Base-by-base conservation (phyloP, 1,140 invertebrate genomes). In the Drosophila repleta region DNA sequence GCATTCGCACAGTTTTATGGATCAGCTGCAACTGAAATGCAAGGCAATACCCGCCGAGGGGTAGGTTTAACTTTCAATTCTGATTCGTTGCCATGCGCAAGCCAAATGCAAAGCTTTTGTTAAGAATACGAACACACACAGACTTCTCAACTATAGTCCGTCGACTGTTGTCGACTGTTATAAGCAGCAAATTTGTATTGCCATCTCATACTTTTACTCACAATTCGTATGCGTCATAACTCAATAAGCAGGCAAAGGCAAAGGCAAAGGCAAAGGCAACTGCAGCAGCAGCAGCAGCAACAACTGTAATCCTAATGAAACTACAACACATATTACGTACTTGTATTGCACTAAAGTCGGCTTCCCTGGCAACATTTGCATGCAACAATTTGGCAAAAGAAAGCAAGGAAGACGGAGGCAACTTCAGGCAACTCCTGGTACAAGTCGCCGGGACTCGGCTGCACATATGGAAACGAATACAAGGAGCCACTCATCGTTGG, bases 261-360 rank as follows among this genome's bases (percentile, higher is more conserved):
- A 55, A 66, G 37, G 52, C 57, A 60, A 37, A 51, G 43, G 70
- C 61, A 73, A 29, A 0, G 6, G 63, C 60, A 75, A 55, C 57
- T 56, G 24, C 56, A 46, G 70, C 61, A 51, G 24, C 65, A 56
- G 37, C 41, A 41, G 26, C 37, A 49, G 35, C 37, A 21, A 17
- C 18, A 49, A 79, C 83, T 88, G 84, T 84, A 89, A 88, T 88
- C 87, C 87, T 90, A 90, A 90, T 90, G 87, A 90, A 90, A 90
- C 87, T 90, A 90, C 82, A 90, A 78, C 74, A 84, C 84, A 89
- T 58, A 74, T 66, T 51, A 67, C 66, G 37, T 68, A 56, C 49
- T 52, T 52, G 26, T 67, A 62, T 61, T 56, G 49, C 60, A 26
- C 49, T 41, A 18, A 55, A 46, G 56, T 37, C 18, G 41, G 39